A percentile compares a stretch with the other conserved stretches of the same genome.
phyloP scores from a whole-genome alignment of 2,797 vertebrate species.

The Semaprochilodus insignis region DNA sequence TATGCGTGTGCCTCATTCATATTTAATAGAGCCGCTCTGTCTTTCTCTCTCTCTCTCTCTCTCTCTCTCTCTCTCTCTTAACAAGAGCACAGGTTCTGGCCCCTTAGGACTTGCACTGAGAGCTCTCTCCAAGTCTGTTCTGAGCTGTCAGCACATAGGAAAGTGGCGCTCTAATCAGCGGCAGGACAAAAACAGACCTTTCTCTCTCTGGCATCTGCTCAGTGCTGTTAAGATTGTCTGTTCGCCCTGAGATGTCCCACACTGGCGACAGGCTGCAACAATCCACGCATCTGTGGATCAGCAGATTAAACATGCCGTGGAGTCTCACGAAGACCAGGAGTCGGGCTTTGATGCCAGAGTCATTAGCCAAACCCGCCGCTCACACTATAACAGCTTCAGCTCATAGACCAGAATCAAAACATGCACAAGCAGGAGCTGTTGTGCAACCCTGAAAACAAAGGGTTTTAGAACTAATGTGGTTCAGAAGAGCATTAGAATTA shows the following conservation, averaged over 20 bases:
- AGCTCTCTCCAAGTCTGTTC: slow-evolving; percentile 42
- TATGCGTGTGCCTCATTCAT: slow-evolving; percentile 52
- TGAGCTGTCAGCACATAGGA: slow-evolving; percentile 49
- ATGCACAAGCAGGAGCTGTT: background rate
- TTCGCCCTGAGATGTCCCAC: slow-evolving; percentile 29
- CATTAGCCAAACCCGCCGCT: slow-evolving; percentile 37
- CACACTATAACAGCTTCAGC: slow-evolving; percentile 9
- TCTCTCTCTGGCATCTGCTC: slow-evolving; percentile 36
- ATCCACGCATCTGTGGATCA: slow-evolving; percentile 36
- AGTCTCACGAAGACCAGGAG: slow-evolving; percentile 34
- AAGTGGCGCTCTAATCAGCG: slow-evolving; percentile 51
- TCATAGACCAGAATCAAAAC: background rate
- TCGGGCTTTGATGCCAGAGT: slow-evolving; percentile 40
- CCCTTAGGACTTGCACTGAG: slow-evolving; percentile 46
- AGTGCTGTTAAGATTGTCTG: slow-evolving; percentile 32
- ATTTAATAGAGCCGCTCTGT: slow-evolving; percentile 48
- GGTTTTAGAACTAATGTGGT: background rate
- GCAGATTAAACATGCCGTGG: slow-evolving; percentile 36
- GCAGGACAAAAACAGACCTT: slow-evolving; percentile 41
- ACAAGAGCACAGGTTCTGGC: slow-evolving; percentile 27
- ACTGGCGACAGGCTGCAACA: slow-evolving; percentile 19
- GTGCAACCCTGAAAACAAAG: slow-evolving; percentile 7
- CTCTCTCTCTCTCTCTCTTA: background rate
- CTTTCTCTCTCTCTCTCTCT: slow-evolving; percentile 25
- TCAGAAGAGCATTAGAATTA: slow-evolving; percentile 14